These are phyloP conservation scores for Bellardia pandia DNA, from an alignment of 2,888 invertebrate species.

Conservation along the genomic window DNA sequence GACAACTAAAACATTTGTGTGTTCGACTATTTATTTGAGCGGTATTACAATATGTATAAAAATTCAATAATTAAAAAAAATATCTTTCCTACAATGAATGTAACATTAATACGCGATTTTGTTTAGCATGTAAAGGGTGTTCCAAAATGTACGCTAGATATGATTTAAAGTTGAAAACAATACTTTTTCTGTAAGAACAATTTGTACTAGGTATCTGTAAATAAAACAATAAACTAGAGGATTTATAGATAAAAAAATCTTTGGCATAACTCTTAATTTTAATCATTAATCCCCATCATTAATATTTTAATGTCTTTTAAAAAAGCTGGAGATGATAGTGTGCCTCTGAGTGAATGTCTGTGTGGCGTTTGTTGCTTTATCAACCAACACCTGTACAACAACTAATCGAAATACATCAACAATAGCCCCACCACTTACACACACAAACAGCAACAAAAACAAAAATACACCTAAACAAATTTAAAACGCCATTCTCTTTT, in stretches of 20 bases:
- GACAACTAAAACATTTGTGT: too few species aligned
- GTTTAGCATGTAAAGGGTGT: too few species aligned
- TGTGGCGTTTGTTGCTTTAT: slow-evolving; percentile 18
- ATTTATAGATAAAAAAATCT: background rate
- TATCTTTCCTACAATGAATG: too few species aligned
- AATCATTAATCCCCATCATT: slow-evolving; percentile 6
- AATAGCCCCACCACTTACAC: background rate
- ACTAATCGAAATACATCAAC: slow-evolving; percentile 53
- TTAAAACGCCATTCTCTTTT: slow-evolving; percentile 70
- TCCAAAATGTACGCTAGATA: too few species aligned
- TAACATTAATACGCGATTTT: too few species aligned
- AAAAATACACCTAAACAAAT: background rate
- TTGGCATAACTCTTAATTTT: background rate
- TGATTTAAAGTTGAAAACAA: too few species aligned
- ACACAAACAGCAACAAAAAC: background rate
- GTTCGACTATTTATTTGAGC: too few species aligned
- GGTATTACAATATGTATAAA: too few species aligned
- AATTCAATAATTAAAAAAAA: too few species aligned
- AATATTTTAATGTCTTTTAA: slow-evolving; percentile 20
- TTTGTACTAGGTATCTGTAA: too few species aligned
- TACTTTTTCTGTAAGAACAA: too few species aligned
- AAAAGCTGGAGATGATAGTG: background rate
- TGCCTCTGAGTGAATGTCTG: background rate
- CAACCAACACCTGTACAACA: slow-evolving; percentile 38
- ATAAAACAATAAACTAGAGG: too few species aligned